phyloP scores from a whole-genome alignment of 2,888 invertebrate genomes.

The Altica lythri region DNA sequence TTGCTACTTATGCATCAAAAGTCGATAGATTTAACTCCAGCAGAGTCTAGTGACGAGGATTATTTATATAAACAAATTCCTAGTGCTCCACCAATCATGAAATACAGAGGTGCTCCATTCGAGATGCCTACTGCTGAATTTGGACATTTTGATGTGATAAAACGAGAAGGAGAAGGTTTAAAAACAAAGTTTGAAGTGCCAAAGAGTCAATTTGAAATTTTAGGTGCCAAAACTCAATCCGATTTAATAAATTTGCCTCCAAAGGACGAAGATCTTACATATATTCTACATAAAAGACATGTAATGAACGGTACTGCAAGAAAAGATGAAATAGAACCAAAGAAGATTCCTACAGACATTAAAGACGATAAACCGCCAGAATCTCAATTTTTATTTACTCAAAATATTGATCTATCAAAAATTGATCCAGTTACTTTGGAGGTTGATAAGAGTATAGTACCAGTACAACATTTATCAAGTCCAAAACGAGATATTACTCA shows the following conservation, averaged over 20 bases:
- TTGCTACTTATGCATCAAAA: slow-evolving; percentile 84
- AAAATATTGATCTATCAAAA: slow-evolving; percentile 76
- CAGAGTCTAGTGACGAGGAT: slow-evolving; percentile 84
- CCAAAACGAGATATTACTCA: slow-evolving; percentile 74
- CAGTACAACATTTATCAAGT: slow-evolving; percentile 68
- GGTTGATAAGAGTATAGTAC: slow-evolving; percentile 66
- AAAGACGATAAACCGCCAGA: slow-evolving; percentile 53
- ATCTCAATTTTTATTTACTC: slow-evolving; percentile 71
- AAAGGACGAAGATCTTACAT: slow-evolving; percentile 77
- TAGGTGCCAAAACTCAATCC: slow-evolving; percentile 57
- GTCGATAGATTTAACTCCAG: slow-evolving; percentile 82
- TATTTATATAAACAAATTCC: slow-evolving; percentile 75
- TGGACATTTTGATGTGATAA: slow-evolving; percentile 69
- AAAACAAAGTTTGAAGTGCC: slow-evolving; percentile 74
- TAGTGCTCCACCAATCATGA: slow-evolving; percentile 74
- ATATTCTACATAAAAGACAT: slow-evolving; percentile 82
- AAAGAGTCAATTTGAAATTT: slow-evolving; percentile 72
- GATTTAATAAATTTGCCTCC: slow-evolving; percentile 57
- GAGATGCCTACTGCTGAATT: slow-evolving; percentile 58
- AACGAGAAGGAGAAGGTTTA: slow-evolving; percentile 58
- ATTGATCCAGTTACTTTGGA: slow-evolving; percentile 74
- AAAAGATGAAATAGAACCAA: slow-evolving; percentile 56
- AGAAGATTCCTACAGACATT: slow-evolving; percentile 47
- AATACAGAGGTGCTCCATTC: slow-evolving; percentile 58
- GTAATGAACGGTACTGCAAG: slow-evolving; percentile 84